Evolutionary conservation across 2,113 vertebrate genomes (phyloP).

Genomic region (Leptocoma aspasia): DNA sequence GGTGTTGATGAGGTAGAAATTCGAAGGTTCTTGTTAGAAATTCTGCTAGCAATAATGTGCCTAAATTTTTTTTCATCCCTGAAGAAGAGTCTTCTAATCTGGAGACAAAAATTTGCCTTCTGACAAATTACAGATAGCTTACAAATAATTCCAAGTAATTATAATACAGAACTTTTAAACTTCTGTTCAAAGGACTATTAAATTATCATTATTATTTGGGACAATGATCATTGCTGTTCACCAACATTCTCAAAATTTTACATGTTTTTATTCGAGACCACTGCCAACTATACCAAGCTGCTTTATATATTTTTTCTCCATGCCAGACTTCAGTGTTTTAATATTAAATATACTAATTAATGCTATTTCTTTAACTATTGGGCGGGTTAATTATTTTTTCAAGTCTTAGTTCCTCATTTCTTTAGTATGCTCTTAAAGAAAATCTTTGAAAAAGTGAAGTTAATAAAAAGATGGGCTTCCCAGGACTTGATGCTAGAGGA

Average conservation of each 20-base stretch:
- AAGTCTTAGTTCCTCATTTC: background rate
- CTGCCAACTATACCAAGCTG: background rate
- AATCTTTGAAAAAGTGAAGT: background rate
- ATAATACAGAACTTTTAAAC: background rate
- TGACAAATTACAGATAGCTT: background rate
- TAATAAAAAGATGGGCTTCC: background rate
- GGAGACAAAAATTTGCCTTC: background rate
- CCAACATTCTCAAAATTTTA: background rate
- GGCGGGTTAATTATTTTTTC: rapidly evolving
- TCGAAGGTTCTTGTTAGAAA: background rate
- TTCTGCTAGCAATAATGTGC: background rate
- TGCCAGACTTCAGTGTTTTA: background rate
- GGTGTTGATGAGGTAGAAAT: background rate
- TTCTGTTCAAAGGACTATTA: background rate
- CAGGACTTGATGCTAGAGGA: background rate
- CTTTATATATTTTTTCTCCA: background rate
- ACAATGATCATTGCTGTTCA: background rate
- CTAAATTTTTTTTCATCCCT: background rate
- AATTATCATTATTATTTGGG: background rate
- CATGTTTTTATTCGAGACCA: background rate
- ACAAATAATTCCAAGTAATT: background rate
- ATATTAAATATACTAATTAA: background rate
- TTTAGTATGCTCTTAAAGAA: background rate
- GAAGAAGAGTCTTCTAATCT: background rate
- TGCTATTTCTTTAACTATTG: background rate